Conservation (phyloP, 2,797 vertebrate genomes). For the Pampus argenteus region DNA sequence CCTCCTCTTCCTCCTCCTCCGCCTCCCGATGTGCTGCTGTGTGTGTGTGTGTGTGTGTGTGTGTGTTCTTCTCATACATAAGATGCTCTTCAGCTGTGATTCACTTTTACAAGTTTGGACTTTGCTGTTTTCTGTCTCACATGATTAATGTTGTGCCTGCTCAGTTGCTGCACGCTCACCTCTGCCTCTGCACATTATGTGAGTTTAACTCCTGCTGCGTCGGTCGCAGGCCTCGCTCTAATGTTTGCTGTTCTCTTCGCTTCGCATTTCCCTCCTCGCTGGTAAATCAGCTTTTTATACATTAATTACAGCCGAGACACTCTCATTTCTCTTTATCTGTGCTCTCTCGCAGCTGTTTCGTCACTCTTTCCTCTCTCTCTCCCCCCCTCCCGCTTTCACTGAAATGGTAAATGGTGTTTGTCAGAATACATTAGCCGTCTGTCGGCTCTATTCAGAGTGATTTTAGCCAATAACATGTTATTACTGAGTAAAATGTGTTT, state of each 20-base stretch:
- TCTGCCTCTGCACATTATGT: slow-evolving; percentile 32
- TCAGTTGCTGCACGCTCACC: slow-evolving; percentile 11
- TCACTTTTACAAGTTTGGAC: slow-evolving; percentile 22
- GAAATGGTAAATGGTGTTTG: slow-evolving; percentile 40
- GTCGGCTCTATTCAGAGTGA: slow-evolving; percentile 5
- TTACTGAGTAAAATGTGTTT: slow-evolving; percentile 13
- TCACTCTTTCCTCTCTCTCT: slow-evolving; percentile 29
- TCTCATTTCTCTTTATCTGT: slow-evolving; percentile 30
- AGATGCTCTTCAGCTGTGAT: not conserved
- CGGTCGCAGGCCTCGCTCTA: slow-evolving; percentile 24
- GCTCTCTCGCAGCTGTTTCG: slow-evolving; percentile 35
- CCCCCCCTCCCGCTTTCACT: not conserved
- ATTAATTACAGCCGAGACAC: slow-evolving; percentile 60
- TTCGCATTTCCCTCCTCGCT: slow-evolving; percentile 49
- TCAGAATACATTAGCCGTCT: slow-evolving; percentile 33
- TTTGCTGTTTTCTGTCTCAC: slow-evolving; percentile 16
- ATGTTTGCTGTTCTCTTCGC: slow-evolving; percentile 36
- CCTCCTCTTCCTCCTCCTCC: not conserved
- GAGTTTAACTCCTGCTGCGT: slow-evolving; percentile 34
- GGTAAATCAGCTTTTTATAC: slow-evolving; percentile 47
- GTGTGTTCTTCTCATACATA: too few relatives aligned
- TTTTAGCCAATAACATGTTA: slow-evolving; percentile 15
- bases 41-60: too few relatives aligned
- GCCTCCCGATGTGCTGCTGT: too few relatives aligned
- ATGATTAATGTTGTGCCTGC: slow-evolving; percentile 13